Percentiles rank a stretch among this genome's conserved stretches.
These are phyloP conservation scores for Dendronephthya gigantea DNA, from an alignment of 64 coral and sea anemone species.

Conservation along the genomic window DNA sequence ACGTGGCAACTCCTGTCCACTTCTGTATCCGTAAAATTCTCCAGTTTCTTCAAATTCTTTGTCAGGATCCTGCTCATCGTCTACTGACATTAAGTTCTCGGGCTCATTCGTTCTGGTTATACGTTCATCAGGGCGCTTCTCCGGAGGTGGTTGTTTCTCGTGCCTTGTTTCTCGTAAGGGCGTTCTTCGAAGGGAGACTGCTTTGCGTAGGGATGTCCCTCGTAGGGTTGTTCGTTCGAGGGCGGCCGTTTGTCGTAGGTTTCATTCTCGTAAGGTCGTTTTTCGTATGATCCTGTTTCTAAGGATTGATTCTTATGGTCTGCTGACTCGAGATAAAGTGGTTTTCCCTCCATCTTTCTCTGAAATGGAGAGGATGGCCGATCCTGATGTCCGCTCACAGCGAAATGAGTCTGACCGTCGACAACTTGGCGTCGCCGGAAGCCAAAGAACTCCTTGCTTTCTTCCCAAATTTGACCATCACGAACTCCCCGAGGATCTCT, in stretches of 20 bases:
- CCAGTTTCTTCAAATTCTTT: not conserved
- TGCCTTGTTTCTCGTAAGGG: not conserved
- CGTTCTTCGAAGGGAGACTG: not conserved
- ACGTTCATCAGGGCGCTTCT: not conserved
- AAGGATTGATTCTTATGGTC: not conserved
- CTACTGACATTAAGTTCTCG: not conserved
- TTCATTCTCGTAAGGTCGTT: not conserved
- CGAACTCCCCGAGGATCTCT: not conserved
- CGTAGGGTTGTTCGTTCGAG: too few relatives aligned
- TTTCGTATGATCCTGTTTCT: not conserved
- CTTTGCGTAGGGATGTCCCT: too few relatives aligned
- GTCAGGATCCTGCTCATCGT: not conserved
- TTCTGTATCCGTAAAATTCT: constrained; percentile 8
- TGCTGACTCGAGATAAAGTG: not conserved
- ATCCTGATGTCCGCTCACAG: not conserved
- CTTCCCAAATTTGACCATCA: not conserved
- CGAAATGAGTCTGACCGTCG: not conserved
- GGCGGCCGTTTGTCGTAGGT: too few relatives aligned
- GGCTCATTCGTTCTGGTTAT: not conserved
- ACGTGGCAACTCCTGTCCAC: not conserved
- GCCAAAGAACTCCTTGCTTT: constrained; percentile 7
- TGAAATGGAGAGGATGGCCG: not conserved
- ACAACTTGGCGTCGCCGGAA: not conserved
- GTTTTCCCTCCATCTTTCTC: not conserved
- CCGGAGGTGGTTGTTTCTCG: not conserved